Conservation (phyloP, 2,888 invertebrate genomes). For the Drosophila ustulata region DNA sequence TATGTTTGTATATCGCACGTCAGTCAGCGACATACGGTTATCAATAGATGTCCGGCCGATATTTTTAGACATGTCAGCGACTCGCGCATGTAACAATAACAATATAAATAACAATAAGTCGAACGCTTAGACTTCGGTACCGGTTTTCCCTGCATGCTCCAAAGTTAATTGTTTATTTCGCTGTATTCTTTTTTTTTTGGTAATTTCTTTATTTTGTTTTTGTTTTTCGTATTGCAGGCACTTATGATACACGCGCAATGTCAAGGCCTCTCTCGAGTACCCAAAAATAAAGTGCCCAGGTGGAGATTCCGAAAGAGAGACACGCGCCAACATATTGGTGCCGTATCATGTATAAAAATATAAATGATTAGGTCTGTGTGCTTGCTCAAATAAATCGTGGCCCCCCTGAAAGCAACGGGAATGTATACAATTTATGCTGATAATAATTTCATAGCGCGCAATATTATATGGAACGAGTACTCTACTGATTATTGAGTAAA, state of each 20-base stretch:
- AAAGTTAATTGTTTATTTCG: constrained; percentile 16
- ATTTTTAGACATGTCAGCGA: constrained; percentile 53
- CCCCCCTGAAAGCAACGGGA: not conserved
- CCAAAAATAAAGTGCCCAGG: constrained; percentile 21
- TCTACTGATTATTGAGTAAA: too few species aligned
- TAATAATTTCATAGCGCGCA: constrained; percentile 5
- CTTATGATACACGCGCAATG: constrained; percentile 48
- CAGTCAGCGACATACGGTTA: constrained; percentile 43
- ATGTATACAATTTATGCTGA: constrained; percentile 1
- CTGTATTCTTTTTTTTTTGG: not conserved
- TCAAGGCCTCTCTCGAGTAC: constrained; percentile 32
- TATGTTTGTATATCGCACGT: constrained; percentile 6
- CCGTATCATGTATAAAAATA: constrained; percentile 4
- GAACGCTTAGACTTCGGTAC: constrained; percentile 30
- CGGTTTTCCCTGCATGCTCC: constrained; percentile 38
- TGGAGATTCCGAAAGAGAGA: constrained; percentile 16
- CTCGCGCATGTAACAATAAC: constrained; percentile 46
- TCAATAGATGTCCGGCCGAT: constrained; percentile 54
- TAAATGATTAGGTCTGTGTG: constrained; percentile 11
- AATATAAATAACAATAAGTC: constrained; percentile 29
- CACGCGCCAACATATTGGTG: constrained; percentile 38
- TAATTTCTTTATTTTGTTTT: constrained; percentile 5
- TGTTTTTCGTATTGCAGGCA: constrained; percentile 29
- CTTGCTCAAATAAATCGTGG: constrained; percentile 17
- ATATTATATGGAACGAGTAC: too few species aligned